Conservation (phyloP, 2,113 vertebrate genomes). For the Bubalus kerabau region DNA sequence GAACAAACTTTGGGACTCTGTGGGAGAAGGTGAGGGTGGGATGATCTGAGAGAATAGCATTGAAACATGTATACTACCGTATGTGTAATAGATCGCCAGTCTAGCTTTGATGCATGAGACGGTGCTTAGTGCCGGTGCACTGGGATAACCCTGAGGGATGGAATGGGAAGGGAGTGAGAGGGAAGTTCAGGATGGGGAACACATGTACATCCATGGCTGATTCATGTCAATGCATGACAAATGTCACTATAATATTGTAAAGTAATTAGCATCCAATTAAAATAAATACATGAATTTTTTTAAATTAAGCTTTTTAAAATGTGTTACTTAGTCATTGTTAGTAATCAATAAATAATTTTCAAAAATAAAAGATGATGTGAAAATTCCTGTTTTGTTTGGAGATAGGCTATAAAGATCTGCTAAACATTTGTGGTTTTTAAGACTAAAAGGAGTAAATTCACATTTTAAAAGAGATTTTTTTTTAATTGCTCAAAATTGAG, state of each 20-base stretch:
- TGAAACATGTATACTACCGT: not conserved
- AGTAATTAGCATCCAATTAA: not conserved
- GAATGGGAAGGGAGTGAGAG: not conserved
- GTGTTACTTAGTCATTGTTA: not conserved
- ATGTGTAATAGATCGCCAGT: not conserved
- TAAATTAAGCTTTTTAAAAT: not conserved
- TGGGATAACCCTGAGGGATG: not conserved
- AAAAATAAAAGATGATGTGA: not conserved
- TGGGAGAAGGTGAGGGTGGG: not conserved
- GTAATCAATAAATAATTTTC: not conserved
- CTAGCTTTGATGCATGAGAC: not conserved
- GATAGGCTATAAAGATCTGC: not conserved
- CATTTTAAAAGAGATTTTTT: not conserved
- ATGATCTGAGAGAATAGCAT: not conserved
- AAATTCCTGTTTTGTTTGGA: not conserved
- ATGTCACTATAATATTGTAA: not conserved
- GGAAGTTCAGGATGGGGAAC: not conserved
- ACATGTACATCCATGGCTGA: not conserved
- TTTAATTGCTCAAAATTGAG: not conserved
- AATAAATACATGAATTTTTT: not conserved
- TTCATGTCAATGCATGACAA: not conserved
- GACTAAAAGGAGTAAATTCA: not conserved
- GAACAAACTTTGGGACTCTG: not conserved
- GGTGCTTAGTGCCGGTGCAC: not conserved
- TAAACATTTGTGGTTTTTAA: not conserved